A percentile compares a stretch with the other conserved stretches of the same genome.
Evolutionary conservation across 2,113 vertebrate genomes (phyloP).

Genomic region (Nipponia nippon): DNA sequence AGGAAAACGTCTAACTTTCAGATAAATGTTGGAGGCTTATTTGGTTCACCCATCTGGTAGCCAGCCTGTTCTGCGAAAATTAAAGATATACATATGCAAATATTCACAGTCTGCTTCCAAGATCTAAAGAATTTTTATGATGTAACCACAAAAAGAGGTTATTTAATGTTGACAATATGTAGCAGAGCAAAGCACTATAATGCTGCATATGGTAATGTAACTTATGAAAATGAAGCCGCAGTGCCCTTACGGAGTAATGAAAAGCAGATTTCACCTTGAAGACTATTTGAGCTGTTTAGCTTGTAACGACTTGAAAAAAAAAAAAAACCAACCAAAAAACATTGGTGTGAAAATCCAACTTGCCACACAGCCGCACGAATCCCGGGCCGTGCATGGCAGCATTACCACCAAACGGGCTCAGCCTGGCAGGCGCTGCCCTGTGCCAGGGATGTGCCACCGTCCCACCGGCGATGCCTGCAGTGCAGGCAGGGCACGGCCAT

Average conservation of each 20-base stretch:
- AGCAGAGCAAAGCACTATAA: conserved; percentile 13
- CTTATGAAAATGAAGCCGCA: neutral
- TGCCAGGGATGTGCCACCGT: fast-evolving
- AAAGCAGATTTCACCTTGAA: neutral
- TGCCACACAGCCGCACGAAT: neutral
- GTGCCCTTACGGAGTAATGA: neutral
- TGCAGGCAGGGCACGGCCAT: fast-evolving
- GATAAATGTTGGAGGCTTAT: conserved; percentile 60
- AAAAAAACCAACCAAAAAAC: neutral
- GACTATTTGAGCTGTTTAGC: neutral
- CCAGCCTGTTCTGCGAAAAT: conserved; percentile 74
- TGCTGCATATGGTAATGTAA: neutral
- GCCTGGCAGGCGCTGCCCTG: neutral
- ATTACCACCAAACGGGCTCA: neutral
- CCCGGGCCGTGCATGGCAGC: neutral
- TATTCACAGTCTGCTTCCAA: conserved; percentile 36
- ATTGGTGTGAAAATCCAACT: neutral
- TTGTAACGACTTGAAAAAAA: neutral
- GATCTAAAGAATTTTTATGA: conserved; percentile 62
- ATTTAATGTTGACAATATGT: conserved; percentile 16
- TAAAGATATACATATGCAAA: conserved; percentile 63
- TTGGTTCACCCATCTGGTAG: conserved; percentile 73
- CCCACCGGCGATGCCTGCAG: fast-evolving
- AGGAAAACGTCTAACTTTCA: conserved; percentile 21
- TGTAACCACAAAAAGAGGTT: conserved; percentile 37